Evolutionary conservation across 2,888 invertebrate genomes (phyloP), one percentile per base, ranked within the genome.

Genomic region (Notodonta dromedarius): DNA sequence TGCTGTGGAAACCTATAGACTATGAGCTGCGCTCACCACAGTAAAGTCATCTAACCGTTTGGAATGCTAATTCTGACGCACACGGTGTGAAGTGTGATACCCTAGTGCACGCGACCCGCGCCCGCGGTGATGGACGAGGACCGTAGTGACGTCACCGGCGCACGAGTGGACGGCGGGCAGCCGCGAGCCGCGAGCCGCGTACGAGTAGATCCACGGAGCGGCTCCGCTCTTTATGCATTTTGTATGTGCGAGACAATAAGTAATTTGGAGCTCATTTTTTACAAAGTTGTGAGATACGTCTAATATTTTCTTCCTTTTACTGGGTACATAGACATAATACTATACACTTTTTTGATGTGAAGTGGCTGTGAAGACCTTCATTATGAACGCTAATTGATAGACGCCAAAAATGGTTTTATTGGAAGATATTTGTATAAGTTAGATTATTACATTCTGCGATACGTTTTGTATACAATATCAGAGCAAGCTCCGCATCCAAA

Each of bases 171-270:
- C 71, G 65, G 62, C 54, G 57, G 60, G 63, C 66, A 66, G 62
- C 71, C 63, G 62, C 54, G 57, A 59, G 63, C 66, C 65, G 62
- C 63, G 66, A 72, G 62, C 73, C 65, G 69, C 74, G 70, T 83
- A 79, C 76, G 77, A 74, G 67, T 82, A 83, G 75, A 74, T 74
- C 73, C 76, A 72, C 42, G 73, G 70, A 66, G 62, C 60, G 52
- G 56, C 58, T 65, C 65, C 62, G 69, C 72, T 75, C 78, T 74
- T 82, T 77, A 71, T 82, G 85, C 89, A 85, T 88, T 89, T 80
- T 84, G 77, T 88, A 87, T 84, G 91, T 90, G 91, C 91, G 93
- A 91, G 93, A 93, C 93, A 91, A 92, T 93, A 92, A 82, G 88
- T 78, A 78, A 75, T 84, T 82, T 78, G 87, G 85, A 88, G 88